Conservation (phyloP, 1,140 invertebrate genomes). For the Dufourea novaeangliae region DNA sequence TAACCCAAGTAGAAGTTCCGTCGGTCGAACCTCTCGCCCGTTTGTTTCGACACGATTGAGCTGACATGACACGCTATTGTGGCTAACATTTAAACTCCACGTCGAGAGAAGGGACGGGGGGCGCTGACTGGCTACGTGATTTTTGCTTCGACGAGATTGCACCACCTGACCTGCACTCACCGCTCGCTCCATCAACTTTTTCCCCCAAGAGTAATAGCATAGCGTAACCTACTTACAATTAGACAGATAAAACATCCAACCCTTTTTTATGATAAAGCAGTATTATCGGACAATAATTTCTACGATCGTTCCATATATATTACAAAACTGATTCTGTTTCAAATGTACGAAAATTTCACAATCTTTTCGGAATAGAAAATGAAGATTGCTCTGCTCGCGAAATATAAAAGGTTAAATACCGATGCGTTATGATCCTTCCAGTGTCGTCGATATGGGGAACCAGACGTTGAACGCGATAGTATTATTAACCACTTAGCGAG, state of each 20-base stretch:
- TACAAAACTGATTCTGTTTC: background rate
- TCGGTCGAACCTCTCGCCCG: conserved; percentile 51
- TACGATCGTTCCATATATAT: background rate
- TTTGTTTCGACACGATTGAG: conserved; percentile 63
- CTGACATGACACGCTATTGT: conserved; percentile 66
- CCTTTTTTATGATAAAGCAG: conserved; percentile 6
- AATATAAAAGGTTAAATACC: background rate
- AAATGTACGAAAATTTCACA: too few species aligned
- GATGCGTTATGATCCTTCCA: background rate
- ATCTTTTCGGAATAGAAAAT: too few species aligned
- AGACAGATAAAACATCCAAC: conserved; percentile 24
- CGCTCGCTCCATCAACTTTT: conserved; percentile 19
- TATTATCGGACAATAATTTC: conserved; percentile 25
- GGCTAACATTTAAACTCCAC: conserved; percentile 67
- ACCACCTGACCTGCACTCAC: conserved; percentile 49
- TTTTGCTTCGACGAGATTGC: conserved; percentile 43
- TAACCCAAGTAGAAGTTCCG: conserved; percentile 49
- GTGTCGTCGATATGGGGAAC: background rate
- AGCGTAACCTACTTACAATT: conserved; percentile 41
- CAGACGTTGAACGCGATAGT: background rate
- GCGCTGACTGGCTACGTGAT: conserved; percentile 42
- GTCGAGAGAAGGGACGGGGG: conserved; percentile 60
- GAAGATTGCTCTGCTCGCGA: background rate
- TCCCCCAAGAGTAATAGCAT: conserved; percentile 17
- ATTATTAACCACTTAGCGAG: conserved; percentile 33